Percentiles rank a stretch among this genome's conserved stretches.
phyloP scores from a whole-genome alignment of 2,797 vertebrate species.

The Megalops cyprinoides region DNA sequence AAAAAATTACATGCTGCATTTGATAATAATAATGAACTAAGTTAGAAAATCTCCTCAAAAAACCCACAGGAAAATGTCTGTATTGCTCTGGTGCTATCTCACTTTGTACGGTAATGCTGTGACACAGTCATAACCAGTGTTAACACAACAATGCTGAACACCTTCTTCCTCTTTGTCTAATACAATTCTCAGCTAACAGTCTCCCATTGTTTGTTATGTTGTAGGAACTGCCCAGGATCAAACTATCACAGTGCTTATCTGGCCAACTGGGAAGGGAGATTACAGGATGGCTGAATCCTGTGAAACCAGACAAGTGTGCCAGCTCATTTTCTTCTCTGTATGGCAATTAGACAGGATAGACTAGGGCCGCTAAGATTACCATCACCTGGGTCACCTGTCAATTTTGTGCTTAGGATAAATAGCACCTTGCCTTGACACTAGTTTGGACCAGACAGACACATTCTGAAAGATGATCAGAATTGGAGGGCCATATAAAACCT shows the following conservation, averaged over 20 bases:
- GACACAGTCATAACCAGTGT: not conserved
- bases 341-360: slow-evolving; percentile 1
- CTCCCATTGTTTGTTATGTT: not conserved
- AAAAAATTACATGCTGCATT: too few species aligned
- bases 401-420: slow-evolving; percentile 2
- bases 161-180: not conserved
- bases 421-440: not conserved
- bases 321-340: not conserved
- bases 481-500: not conserved
- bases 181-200: not conserved
- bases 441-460: not conserved
- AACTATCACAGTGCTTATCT: slow-evolving; percentile 46
- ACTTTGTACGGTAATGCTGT: too few species aligned
- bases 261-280: not conserved
- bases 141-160: not conserved
- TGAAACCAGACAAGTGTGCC: not conserved
- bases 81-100: not conserved
- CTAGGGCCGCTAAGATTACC: not conserved
- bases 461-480: not conserved
- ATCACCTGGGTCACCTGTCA: not conserved
- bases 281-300: not conserved
- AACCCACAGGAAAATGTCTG: not conserved
- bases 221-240: not conserved
- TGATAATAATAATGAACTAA: too few species aligned
- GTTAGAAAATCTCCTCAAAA: too few species aligned